Evolutionary conservation across 2,888 invertebrate species (phyloP).

Genomic region (Helobdella robusta): DNA sequence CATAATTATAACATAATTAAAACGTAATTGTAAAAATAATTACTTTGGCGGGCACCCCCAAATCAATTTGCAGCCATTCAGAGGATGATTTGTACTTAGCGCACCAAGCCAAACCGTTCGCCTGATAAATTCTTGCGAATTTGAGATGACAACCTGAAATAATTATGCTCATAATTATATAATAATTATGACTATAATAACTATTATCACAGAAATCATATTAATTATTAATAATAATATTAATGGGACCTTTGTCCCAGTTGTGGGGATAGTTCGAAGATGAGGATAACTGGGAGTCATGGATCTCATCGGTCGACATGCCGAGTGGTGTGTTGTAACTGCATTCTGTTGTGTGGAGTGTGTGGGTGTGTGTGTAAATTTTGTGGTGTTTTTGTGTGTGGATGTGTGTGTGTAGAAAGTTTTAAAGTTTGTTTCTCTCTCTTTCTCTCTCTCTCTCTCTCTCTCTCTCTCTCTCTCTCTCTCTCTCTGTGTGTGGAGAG

Average conservation of each 20-base stretch:
- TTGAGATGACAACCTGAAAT: conserved; percentile 49
- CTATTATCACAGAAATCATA: not conserved
- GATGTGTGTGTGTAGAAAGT: no score
- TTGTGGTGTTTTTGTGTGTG: no score
- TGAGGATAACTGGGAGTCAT: conserved; percentile 25
- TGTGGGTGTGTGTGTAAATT: no score
- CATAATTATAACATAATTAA: no score
- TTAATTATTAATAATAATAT: not conserved
- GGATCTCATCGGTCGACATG: conserved; percentile 26
- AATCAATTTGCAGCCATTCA: conserved; percentile 54
- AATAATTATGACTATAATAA: not conserved
- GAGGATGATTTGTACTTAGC: conserved; percentile 51
- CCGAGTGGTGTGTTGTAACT: conserved; percentile 26
- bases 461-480: conserved; percentile 4
- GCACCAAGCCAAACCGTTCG: conserved; percentile 53
- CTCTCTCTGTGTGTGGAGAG: not conserved
- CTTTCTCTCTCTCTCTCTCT: not conserved
- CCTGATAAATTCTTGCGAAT: conserved; percentile 51
- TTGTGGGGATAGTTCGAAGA: conserved; percentile 29
- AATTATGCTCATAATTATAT: not conserved
- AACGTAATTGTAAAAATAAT: conserved; percentile 31
- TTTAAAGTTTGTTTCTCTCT: not conserved
- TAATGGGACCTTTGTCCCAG: conserved; percentile 16
- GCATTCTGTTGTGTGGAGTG: conserved; percentile 19
- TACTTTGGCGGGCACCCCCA: conserved; percentile 53